Conservation (phyloP, 2,113 vertebrate genomes). For the Tachysurus vachellii region DNA sequence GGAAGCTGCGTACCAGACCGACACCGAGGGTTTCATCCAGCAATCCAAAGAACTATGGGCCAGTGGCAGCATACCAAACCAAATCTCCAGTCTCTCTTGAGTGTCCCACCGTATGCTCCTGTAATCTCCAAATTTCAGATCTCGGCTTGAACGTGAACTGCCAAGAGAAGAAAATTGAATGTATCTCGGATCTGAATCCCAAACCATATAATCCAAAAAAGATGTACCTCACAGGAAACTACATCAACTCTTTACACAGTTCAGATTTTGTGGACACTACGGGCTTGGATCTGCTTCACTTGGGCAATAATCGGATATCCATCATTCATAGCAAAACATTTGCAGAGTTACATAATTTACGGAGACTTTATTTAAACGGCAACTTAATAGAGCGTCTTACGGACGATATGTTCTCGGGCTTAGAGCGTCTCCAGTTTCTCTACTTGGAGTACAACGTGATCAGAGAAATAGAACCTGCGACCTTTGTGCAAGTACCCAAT, state of each 20-base stretch:
- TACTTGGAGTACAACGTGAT: slow-evolving; percentile 97
- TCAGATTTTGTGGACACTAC: slow-evolving; percentile 90
- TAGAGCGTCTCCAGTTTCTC: slow-evolving; percentile 91
- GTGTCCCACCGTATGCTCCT: slow-evolving; percentile 92
- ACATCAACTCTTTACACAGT: slow-evolving; percentile 84
- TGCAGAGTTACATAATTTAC: slow-evolving; percentile 84
- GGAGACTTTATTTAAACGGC: slow-evolving; percentile 94
- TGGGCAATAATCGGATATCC: slow-evolving; percentile 94
- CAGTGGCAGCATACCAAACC: slow-evolving; percentile 94
- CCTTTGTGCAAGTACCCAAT: slow-evolving; percentile 87
- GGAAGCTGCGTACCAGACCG: slow-evolving; percentile 86
- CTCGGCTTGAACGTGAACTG: slow-evolving; percentile 98
- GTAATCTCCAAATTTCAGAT: slow-evolving; percentile 97
- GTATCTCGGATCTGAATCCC: slow-evolving; percentile 88
- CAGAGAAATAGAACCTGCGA: slow-evolving; percentile 82
- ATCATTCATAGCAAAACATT: slow-evolving; percentile 88
- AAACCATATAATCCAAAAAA: slow-evolving; percentile 99
- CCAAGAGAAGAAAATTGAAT: slow-evolving; percentile 94
- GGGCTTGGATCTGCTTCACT: slow-evolving; percentile 90
- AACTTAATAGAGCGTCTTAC: slow-evolving; percentile 89
- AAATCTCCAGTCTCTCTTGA: slow-evolving; percentile 98
- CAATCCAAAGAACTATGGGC: slow-evolving; percentile 89
- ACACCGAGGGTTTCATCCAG: slow-evolving; percentile 82
- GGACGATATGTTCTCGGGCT: slow-evolving; percentile 84
- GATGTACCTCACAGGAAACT: slow-evolving; percentile 97